phyloP scores from a whole-genome alignment of 2,113 vertebrate genomes.

The Reinhardtius hippoglossoides region DNA sequence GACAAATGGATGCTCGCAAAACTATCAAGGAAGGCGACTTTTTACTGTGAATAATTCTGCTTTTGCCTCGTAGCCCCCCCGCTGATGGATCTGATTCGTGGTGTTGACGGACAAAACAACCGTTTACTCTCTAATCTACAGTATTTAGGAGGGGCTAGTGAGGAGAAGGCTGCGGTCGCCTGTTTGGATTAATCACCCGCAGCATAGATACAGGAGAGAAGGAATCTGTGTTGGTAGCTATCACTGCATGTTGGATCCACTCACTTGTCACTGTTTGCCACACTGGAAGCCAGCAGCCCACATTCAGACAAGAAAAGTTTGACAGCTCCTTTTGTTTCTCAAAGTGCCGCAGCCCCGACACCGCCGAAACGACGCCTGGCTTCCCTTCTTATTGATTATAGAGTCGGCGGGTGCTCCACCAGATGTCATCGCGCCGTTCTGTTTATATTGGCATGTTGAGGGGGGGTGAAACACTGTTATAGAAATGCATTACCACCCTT shows the following conservation, averaged over 20 bases:
- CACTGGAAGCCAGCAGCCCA: slow-evolving; percentile 30
- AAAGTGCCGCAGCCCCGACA: slow-evolving; percentile 34
- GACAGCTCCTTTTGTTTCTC: slow-evolving; percentile 59
- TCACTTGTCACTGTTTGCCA: slow-evolving; percentile 46
- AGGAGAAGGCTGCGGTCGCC: slow-evolving; percentile 1
- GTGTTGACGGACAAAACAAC: slow-evolving; percentile 13
- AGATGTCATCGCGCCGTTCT: slow-evolving; percentile 67
- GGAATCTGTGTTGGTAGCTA: slow-evolving; percentile 26
- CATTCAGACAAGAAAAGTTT: slow-evolving; percentile 32
- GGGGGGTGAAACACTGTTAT: slow-evolving; percentile 75
- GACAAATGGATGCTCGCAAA: background rate
- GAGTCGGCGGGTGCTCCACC: slow-evolving; percentile 53
- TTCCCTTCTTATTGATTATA: slow-evolving; percentile 61
- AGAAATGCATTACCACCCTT: slow-evolving; percentile 78
- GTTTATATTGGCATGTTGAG: slow-evolving; percentile 70
- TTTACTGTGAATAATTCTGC: background rate
- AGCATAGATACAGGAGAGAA: slow-evolving; percentile 8
- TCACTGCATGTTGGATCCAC: slow-evolving; percentile 32
- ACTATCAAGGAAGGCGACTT: background rate
- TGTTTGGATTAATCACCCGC: slow-evolving; percentile 17
- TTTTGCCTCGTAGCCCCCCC: background rate
- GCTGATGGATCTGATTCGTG: background rate
- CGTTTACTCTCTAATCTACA: slow-evolving; percentile 3
- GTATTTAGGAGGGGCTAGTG: slow-evolving; percentile 12
- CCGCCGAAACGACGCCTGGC: slow-evolving; percentile 29